Evolutionary conservation across 2,113 vertebrate species (phyloP).

Genomic region (Hepsetus odoe): DNA sequence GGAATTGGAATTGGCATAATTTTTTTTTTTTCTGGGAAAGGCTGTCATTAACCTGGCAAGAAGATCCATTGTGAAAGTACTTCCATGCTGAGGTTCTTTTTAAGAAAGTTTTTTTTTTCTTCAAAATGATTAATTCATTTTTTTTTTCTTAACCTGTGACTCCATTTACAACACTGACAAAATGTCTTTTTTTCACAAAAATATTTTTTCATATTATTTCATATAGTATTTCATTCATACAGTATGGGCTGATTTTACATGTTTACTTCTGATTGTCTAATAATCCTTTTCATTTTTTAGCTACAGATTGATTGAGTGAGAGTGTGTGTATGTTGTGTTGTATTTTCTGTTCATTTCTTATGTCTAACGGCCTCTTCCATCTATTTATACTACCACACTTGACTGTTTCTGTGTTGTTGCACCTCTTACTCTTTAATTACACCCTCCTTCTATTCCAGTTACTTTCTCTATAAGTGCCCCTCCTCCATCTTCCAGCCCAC

Average conservation of each 20-base stretch:
- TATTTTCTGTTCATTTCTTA: neutral
- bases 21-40: neutral
- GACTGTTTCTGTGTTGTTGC: neutral
- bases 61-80: neutral
- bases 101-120: neutral
- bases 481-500: slow-evolving; percentile 38
- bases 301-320: neutral
- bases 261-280: neutral
- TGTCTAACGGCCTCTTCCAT: neutral
- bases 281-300: neutral
- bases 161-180: neutral
- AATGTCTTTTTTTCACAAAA: too few relatives aligned
- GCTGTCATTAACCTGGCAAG: neutral
- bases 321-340: neutral
- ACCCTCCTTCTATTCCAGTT: slow-evolving; percentile 4
- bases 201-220: too few relatives aligned
- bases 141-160: neutral
- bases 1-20: neutral
- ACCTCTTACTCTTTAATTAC: neutral
- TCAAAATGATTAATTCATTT: neutral
- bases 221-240: neutral
- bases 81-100: neutral
- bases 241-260: neutral
- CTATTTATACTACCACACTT: neutral
- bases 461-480: slow-evolving; percentile 43